Evolutionary conservation across 1,140 invertebrate species (phyloP).

Genomic region (Cotesia typhae): DNA sequence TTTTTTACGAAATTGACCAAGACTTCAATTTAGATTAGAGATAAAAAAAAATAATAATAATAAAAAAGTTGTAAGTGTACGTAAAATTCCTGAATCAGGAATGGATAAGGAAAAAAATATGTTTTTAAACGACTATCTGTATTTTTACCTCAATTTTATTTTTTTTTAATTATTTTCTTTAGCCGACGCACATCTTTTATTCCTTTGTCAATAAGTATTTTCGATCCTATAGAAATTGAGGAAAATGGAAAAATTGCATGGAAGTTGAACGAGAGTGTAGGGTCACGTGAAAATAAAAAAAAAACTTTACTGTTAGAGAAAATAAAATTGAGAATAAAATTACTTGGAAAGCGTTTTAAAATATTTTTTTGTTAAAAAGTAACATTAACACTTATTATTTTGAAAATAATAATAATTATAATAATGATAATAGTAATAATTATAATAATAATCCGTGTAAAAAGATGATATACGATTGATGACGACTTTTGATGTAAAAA

Average conservation of each 20-base stretch:
- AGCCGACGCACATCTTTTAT: background rate
- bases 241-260: slow-evolving; percentile 12
- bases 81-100: background rate
- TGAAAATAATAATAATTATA: too few relatives aligned
- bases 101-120: too few relatives aligned
- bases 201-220: slow-evolving; percentile 1
- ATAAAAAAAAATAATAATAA: slow-evolving; percentile 17
- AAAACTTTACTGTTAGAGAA: background rate
- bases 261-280: slow-evolving; percentile 3
- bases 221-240: slow-evolving; percentile 7
- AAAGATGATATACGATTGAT: too few relatives aligned
- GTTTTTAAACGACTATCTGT: background rate
- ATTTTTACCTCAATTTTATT: background rate
- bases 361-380: too few relatives aligned
- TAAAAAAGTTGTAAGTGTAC: slow-evolving; percentile 5
- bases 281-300: background rate
- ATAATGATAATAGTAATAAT: too few relatives aligned
- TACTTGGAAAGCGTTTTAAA: background rate
- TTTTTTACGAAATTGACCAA: slow-evolving; percentile 51
- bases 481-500: too few relatives aligned
- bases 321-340: slow-evolving; percentile 3
- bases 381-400: too few relatives aligned
- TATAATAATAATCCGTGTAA: too few relatives aligned
- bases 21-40: slow-evolving; percentile 35
- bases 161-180: background rate